Conservation (phyloP, 2,888 invertebrate species). For the Calameuta idolon region DNA sequence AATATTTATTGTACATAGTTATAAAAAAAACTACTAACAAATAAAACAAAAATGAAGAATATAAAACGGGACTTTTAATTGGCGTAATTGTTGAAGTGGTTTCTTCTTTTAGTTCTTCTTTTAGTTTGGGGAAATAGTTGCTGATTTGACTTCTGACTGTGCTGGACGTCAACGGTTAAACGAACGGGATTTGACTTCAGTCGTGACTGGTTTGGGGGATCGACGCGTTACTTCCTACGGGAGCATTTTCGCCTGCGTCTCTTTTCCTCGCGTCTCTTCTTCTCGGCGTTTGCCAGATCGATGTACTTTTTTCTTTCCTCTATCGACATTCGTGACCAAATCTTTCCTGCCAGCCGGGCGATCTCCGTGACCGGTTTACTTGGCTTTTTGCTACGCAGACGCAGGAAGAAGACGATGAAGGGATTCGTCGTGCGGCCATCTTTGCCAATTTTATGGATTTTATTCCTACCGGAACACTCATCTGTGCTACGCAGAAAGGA, state of each 20-base stretch:
- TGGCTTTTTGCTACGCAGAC: conserved; percentile 51
- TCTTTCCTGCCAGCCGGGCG: conserved; percentile 55
- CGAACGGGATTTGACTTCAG: not conserved
- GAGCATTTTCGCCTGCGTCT: conserved; percentile 30
- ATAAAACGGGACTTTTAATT: not conserved
- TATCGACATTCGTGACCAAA: conserved; percentile 53
- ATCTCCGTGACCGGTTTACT: conserved; percentile 49
- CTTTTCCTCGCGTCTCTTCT: conserved; percentile 46
- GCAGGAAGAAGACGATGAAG: conserved; percentile 57
- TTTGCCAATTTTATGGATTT: conserved; percentile 3
- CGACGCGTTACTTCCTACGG: not conserved
- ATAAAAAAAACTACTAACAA: conserved; percentile 66
- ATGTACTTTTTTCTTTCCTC: conserved; percentile 58
- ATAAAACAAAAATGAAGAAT: conserved; percentile 61
- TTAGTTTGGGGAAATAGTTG: not conserved
- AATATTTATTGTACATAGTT: conserved; percentile 68
- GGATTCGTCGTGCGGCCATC: conserved; percentile 52
- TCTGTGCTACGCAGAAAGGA: conserved; percentile 47
- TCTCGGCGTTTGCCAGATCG: conserved; percentile 56
- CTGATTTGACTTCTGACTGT: not conserved
- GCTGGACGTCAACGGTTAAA: not conserved
- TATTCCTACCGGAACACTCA: conserved; percentile 25
- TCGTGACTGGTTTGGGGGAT: not conserved
- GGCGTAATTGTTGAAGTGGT: not conserved
- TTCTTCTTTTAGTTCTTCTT: too few relatives aligned